Conservation (phyloP, 2,888 invertebrate genomes). For the Macroteleia sp. region DNA sequence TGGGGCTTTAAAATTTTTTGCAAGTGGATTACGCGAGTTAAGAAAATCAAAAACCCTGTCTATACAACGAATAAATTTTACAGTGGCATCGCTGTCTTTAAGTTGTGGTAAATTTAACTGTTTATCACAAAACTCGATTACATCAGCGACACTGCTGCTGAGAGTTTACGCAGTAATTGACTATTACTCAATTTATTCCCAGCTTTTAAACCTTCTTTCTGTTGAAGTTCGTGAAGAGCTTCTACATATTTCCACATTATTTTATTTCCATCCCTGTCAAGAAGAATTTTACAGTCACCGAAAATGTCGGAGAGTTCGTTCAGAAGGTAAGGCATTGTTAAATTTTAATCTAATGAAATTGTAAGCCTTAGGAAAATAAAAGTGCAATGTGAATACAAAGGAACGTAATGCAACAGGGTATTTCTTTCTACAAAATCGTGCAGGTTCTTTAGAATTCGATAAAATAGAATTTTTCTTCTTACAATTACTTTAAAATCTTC, state of each 20-base stretch:
- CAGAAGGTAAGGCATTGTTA: conserved; percentile 52
- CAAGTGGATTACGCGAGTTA: conserved; percentile 25
- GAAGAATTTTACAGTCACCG: neutral
- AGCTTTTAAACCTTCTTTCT: conserved; percentile 30
- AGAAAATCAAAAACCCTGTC: conserved; percentile 38
- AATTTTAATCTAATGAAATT: conserved; percentile 61
- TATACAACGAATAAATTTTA: conserved; percentile 15
- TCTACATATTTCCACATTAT: conserved; percentile 16
- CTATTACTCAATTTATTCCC: conserved; percentile 37
- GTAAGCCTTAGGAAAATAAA: conserved; percentile 61
- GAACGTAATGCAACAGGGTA: conserved; percentile 54
- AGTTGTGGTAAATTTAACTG: neutral
- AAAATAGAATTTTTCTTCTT: neutral
- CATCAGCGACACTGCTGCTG: conserved; percentile 69
- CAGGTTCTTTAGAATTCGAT: neutral
- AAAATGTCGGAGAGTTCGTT: conserved; percentile 40
- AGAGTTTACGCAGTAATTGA: conserved; percentile 67
- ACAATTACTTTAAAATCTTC: conserved; percentile 23
- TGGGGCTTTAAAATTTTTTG: conserved; percentile 15
- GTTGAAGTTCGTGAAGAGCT: neutral
- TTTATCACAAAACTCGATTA: conserved; percentile 57
- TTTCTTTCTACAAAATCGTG: conserved; percentile 11
- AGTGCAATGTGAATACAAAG: conserved; percentile 64
- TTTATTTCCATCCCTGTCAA: neutral
- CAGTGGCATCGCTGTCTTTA: conserved; percentile 16